Percentiles rank a stretch among this genome's conserved stretches.
Evolutionary conservation across 2,113 vertebrate genomes (phyloP).

Genomic region (Pterophyllum scalare): DNA sequence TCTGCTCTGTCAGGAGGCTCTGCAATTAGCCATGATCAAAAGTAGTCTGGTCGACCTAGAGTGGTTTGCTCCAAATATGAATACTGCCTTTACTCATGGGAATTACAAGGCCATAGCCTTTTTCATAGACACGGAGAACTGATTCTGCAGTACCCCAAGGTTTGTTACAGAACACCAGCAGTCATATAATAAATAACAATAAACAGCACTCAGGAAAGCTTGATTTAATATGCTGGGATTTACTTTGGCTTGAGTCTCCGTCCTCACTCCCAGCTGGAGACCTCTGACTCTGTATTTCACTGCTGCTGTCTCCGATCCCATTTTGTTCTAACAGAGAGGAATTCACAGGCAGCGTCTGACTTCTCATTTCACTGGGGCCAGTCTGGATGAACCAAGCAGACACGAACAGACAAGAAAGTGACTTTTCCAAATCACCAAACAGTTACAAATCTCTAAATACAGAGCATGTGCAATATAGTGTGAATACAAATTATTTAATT

Average conservation of each 20-base stretch:
- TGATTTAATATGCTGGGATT: slow-evolving; percentile 34
- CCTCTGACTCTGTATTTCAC: slow-evolving; percentile 64
- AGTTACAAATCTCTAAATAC: neutral
- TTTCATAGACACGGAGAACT: slow-evolving; percentile 2
- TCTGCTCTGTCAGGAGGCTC: slow-evolving; percentile 50
- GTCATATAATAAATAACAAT: slow-evolving; percentile 27
- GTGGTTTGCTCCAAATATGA: slow-evolving; percentile 51
- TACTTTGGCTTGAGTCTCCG: slow-evolving; percentile 83
- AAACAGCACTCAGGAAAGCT: neutral
- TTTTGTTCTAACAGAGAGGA: slow-evolving; percentile 81
- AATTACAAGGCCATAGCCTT: slow-evolving; percentile 16
- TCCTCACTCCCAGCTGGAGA: slow-evolving; percentile 74
- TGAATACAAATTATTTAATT: neutral
- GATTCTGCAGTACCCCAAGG: neutral
- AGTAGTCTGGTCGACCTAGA: slow-evolving; percentile 43
- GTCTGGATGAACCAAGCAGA: slow-evolving; percentile 67
- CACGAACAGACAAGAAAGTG: neutral
- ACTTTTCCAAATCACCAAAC: neutral
- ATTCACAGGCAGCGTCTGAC: slow-evolving; percentile 86
- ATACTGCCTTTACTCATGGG: slow-evolving; percentile 24
- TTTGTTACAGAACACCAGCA: slow-evolving; percentile 9
- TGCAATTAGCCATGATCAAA: slow-evolving; percentile 76
- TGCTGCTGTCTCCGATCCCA: slow-evolving; percentile 75
- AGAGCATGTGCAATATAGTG: neutral
- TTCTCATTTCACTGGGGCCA: slow-evolving; percentile 79